Percentiles rank a stretch among this genome's conserved stretches.
Evolutionary conservation across 2,113 vertebrate species (phyloP).

Genomic region (Dissostichus mawsoni): DNA sequence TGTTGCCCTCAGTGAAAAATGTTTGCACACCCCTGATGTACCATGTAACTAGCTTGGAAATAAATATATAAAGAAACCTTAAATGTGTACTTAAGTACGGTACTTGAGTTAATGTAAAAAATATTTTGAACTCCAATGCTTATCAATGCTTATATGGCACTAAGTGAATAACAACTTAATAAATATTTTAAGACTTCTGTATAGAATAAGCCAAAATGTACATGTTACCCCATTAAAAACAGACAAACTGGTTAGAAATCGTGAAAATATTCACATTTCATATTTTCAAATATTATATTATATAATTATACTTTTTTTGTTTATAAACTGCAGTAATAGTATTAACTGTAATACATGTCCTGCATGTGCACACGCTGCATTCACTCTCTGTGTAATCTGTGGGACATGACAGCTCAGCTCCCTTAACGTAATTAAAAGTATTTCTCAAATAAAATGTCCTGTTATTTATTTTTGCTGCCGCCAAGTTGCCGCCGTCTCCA

Average conservation of each 20-base stretch:
- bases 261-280: background rate
- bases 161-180: too few species aligned
- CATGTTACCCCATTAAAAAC: background rate
- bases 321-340: background rate
- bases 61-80: too few species aligned
- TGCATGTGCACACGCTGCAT: background rate
- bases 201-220: background rate
- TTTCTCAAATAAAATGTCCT: background rate
- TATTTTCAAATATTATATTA: too few species aligned
- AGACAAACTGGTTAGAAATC: background rate
- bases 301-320: background rate
- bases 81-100: too few species aligned
- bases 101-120: too few species aligned
- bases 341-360: background rate
- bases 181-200: background rate
- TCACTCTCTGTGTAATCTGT: conserved; percentile 3
- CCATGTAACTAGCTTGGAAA: too few species aligned
- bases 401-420: conserved; percentile 8
- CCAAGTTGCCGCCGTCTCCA: background rate
- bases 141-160: too few species aligned
- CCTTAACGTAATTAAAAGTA: background rate
- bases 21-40: too few species aligned
- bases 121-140: too few species aligned
- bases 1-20: too few species aligned
- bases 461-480: background rate